Evolutionary conservation across 2,113 vertebrate genomes (phyloP), one percentile per base, ranked within the genome.

Genomic region (Orthonyx spaldingii): DNA sequence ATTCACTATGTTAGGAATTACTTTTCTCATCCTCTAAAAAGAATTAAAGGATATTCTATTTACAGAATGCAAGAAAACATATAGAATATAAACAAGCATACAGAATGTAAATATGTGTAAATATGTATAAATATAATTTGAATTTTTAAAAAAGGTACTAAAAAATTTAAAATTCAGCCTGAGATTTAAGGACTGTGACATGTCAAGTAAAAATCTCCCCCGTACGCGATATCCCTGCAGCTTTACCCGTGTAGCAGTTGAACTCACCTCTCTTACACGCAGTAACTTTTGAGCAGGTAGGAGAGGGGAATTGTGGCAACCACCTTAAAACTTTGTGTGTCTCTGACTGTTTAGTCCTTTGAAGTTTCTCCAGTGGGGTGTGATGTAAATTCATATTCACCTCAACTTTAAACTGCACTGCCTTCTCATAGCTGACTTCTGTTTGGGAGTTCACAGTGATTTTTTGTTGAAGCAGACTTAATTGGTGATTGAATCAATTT

Each of bases 221-320:
- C 7, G 2, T 14, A 17, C 10, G 7, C 32, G 10, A 1, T 28
- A 20, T 30, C 5, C 5, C 44, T 75, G 16, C 49, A 66, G 42
- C 37, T 66, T 75, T 57, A 56, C 21, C 49, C 8, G 1, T 11
- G 22, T 10, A 16, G 44, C 46, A 44, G 16, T 1, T 32, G 41
- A 52, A 55, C 53, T 26, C 14, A 1, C 23, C n/a, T 66, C 24
- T 47, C 39, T 42, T 28, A 53, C 19, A 4, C 24, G 23, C 37
- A 28, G 3, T 19, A 35, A 18, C 33, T 70, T 10, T 32, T 44
- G 41, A 30, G 20, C 3, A 0, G 37, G 13, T 41, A 21, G 7
- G 16, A 46, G 56, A 42, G 32, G 16, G n/a, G 52, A 87, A 35
- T 33, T 66, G 32, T 35, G 16, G 28, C 7, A 8, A 21, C 46